A percentile compares a stretch with the other conserved stretches of the same genome.
Conservation (phyloP, 2,797 vertebrate genomes). For the Chiroxiphia lanceolata region DNA sequence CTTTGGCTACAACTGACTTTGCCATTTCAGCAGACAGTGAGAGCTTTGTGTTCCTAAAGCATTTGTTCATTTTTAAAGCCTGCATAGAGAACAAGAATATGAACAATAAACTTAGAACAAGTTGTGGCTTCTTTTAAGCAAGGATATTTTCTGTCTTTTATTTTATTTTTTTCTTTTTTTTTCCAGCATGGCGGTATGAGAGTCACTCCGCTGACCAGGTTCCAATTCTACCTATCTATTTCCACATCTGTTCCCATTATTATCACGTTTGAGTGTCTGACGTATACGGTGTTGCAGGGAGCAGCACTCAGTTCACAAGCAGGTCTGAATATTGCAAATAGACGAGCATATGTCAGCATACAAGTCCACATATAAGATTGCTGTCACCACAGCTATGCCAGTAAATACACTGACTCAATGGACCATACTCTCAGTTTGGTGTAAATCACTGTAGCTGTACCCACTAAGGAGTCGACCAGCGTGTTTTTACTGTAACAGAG, state of each 20-base stretch:
- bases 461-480: neutral
- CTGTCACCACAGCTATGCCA: neutral
- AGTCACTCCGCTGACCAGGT: neutral
- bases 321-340: neutral
- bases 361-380: neutral
- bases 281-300: neutral
- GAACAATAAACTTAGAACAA: slow-evolving; percentile 31
- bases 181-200: neutral
- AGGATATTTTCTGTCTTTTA: neutral
- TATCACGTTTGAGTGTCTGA: neutral
- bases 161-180: neutral
- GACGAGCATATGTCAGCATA: neutral
- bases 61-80: neutral
- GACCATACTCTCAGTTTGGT: neutral
- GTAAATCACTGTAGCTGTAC: neutral
- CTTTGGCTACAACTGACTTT: slow-evolving; percentile 32
- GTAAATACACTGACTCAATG: neutral
- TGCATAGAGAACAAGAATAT: neutral
- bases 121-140: slow-evolving; percentile 14
- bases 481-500: neutral
- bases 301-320: neutral
- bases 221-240: neutral
- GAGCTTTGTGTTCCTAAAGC: slow-evolving; percentile 30
- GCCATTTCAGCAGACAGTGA: slow-evolving; percentile 66
- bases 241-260: neutral